Base-by-base conservation (phyloP, 1,140 invertebrate genomes). In the Rhizoglyphus robini region DNA sequence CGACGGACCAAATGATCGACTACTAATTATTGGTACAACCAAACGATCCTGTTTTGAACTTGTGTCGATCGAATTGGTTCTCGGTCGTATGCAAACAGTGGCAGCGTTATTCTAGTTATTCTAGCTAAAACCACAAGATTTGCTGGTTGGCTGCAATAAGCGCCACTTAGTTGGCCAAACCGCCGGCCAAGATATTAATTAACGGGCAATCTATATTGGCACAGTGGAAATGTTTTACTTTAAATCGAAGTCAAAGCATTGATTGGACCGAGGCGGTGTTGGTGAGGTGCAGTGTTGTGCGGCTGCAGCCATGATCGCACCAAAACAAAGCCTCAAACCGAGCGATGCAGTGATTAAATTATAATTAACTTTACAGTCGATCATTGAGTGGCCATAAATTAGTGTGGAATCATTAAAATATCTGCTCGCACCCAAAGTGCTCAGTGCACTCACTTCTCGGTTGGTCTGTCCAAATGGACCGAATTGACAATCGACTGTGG, bases 331-430 rank as follows among this genome's bases (percentile, higher is more conserved):
- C n/a, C n/a, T n/a, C n/a, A n/a, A n/a, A n/a, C n/a, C n/a, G n/a
- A n/a, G n/a, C n/a, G n/a, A n/a, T n/a, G n/a, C 23, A 20, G 51
- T 32, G 51, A 54, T 54, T 54, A 54, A 54, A 54, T 5, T 20
- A 54, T 54, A 54, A 54, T 54, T 54, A 54, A 54, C 51, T 54
- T 46, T 5, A 54, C 8, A 54, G 51, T 54, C 51, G 51, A 54
- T 54, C 51, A 54, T 8, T 15, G 20, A 54, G 51, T 54, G 51
- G 51, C 8, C 51, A 46, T 46, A 46, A 46, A 46, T 46, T 46
- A 46, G 41, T 15, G 41, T 23, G n/a, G n/a, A n/a, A n/a, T n/a
- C n/a, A n/a, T n/a, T n/a, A n/a, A n/a, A n/a, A n/a, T n/a, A n/a
- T n/a, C n/a, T n/a, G n/a, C n/a, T n/a, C 36, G 36, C 36, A 41